Percentiles rank a stretch among this genome's conserved stretches.
These are phyloP conservation scores for Argyrosomus regius DNA, from an alignment of 2,797 vertebrate species.

Conservation along the genomic window DNA sequence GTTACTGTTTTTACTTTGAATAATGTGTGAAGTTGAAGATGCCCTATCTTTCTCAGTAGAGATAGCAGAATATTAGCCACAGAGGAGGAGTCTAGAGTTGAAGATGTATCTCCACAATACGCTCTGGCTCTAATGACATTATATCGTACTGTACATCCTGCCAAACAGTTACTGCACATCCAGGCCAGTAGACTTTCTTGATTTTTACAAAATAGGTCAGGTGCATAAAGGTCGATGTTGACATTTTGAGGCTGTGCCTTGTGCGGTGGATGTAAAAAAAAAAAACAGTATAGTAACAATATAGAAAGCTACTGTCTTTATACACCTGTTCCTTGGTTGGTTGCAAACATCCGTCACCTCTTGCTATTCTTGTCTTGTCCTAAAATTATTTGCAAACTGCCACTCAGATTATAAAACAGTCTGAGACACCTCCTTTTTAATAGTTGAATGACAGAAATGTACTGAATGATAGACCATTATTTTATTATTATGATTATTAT, in stretches of 20 bases:
- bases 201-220: slow-evolving; percentile 49
- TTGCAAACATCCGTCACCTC: slow-evolving; percentile 16
- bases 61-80: slow-evolving; percentile 23
- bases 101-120: slow-evolving; percentile 11
- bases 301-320: slow-evolving; percentile 41
- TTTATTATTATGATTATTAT: slow-evolving; percentile 31
- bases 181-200: slow-evolving; percentile 46
- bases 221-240: slow-evolving; percentile 42
- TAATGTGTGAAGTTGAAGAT: slow-evolving; percentile 66
- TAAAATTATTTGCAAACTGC: slow-evolving; percentile 44
- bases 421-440: slow-evolving; percentile 26
- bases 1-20: slow-evolving; percentile 66
- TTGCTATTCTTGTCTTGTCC: slow-evolving; percentile 18
- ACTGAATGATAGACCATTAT: slow-evolving; percentile 36
- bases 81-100: slow-evolving; percentile 39
- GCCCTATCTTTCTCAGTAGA: slow-evolving; percentile 51
- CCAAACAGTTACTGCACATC: slow-evolving; percentile 54
- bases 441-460: slow-evolving; percentile 20
- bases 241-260: slow-evolving; percentile 70
- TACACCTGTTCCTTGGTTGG: slow-evolving; percentile 27
- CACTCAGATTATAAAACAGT: slow-evolving; percentile 22
- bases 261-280: slow-evolving; percentile 38
- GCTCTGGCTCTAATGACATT: slow-evolving; percentile 44
- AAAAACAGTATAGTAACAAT: slow-evolving; percentile 35
- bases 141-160: slow-evolving; percentile 57